Base-by-base conservation (phyloP, 1,140 invertebrate genomes). In the Dendrolimus kikuchii region DNA sequence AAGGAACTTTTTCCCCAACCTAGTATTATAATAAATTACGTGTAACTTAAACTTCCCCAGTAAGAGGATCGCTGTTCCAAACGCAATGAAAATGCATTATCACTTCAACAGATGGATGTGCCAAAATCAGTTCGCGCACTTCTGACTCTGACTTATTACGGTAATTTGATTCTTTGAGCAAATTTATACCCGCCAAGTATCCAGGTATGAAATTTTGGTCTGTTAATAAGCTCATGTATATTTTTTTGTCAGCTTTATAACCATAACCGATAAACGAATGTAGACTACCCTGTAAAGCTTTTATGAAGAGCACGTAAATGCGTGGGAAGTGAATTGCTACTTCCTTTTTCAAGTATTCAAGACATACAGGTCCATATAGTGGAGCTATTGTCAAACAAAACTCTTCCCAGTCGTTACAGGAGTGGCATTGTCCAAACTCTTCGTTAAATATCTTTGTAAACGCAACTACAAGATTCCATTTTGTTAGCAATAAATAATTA, bases 61-160 rank as follows among this genome's bases (percentile, higher is more conserved):
- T 23, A 23, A 23, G 23, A 23, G 23, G 23, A 23, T 23, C 23
- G 23, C 23, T 23, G 23, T 23, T 23, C 23, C 63, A 51, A 38
- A 7, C n/a, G 42, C 59, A 41, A 59, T 72, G 67, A 55, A 65
- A 77, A 59, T 80, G 77, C 60, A 80, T 74, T 59, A 70, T 66
- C 39, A 80, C 59, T 61, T 80, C 77, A 9, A 60, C 47, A 5
- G 70, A 74, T 10, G 72, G 57, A 38, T 76, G 66, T 42, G 59
- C 46, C n/a, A 43, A 38, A 40, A 79, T 55, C 40, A 49, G 51
- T 40, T 59, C 51, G 37, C 40, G 46, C 49, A 5, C 60, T 39
- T 49, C 53, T 57, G 4, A 8, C 23, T 5, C 8, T 49, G 7
- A 39, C 23, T 40, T 8, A 2, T 23, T 10, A 40, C 38, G 40